A percentile compares a stretch with the other conserved stretches of the same genome.
Conservation (phyloP, 2,888 invertebrate genomes). For the Lamellibrachia satsuma region DNA sequence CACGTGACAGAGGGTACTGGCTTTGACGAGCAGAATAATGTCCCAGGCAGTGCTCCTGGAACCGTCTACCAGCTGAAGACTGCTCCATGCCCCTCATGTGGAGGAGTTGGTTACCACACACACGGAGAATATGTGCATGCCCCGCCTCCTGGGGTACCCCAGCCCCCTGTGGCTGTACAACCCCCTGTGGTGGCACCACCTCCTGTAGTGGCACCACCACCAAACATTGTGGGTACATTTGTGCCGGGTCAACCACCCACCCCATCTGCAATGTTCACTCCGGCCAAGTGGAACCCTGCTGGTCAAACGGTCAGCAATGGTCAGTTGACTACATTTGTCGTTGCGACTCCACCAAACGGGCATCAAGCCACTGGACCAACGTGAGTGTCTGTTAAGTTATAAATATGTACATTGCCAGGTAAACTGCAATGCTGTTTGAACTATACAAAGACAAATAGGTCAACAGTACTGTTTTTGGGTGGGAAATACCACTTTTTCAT, state of each 20-base stretch:
- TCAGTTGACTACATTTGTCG: background rate
- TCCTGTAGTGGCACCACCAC: background rate
- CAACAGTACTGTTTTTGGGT: too few relatives aligned
- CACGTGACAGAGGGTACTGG: background rate
- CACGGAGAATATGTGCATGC: background rate
- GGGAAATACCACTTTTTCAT: too few relatives aligned
- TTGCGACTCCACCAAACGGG: background rate
- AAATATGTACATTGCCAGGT: too few relatives aligned
- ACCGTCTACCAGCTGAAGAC: background rate
- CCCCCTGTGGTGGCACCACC: background rate
- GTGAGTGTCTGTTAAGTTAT: background rate
- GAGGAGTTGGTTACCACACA: background rate
- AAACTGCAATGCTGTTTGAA: too few relatives aligned
- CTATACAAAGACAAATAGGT: too few relatives aligned
- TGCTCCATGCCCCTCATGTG: background rate
- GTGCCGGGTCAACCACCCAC: background rate
- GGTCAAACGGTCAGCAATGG: constrained; percentile 4
- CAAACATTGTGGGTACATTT: background rate
- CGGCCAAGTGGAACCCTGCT: background rate
- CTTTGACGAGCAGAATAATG: background rate
- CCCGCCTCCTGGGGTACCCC: background rate
- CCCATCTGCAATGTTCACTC: background rate
- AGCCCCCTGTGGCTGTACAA: background rate
- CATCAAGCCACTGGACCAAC: background rate
- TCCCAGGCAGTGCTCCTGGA: background rate